Conservation (phyloP, 1,140 invertebrate species). For the Drosophila auraria region DNA sequence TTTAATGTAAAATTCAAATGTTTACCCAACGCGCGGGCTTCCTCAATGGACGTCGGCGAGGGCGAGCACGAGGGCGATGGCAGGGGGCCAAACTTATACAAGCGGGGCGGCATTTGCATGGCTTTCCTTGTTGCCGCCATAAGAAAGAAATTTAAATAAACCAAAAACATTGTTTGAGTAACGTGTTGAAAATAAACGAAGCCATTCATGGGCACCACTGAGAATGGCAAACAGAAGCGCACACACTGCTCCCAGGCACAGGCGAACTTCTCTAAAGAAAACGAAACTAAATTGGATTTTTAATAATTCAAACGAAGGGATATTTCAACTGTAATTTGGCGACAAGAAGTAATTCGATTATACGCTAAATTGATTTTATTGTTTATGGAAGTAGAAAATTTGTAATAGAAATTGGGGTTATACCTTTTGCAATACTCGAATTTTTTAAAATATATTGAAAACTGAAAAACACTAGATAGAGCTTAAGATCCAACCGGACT, state of each 20-base stretch:
- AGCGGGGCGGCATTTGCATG: slow-evolving; percentile 74
- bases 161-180: slow-evolving; percentile 83
- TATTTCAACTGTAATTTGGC: background rate
- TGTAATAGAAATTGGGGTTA: too few relatives aligned
- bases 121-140: slow-evolving; percentile 72
- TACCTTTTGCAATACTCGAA: background rate
- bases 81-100: slow-evolving; percentile 60
- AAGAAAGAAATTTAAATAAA: slow-evolving; percentile 84
- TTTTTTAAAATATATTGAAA: background rate
- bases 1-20: slow-evolving; percentile 84
- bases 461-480: too few relatives aligned
- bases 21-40: slow-evolving; percentile 75
- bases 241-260: slow-evolving; percentile 10
- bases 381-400: too few relatives aligned
- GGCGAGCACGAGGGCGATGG: background rate
- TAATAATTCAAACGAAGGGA: background rate
- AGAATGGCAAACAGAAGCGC: slow-evolving; percentile 49
- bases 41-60: slow-evolving; percentile 43
- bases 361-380: background rate
- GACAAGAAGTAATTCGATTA: background rate
- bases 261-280: slow-evolving; percentile 11
- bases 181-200: slow-evolving; percentile 83
- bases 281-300: background rate
- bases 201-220: slow-evolving; percentile 71
- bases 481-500: too few relatives aligned